phyloP scores from a whole-genome alignment of 2,888 invertebrate genomes.

The Doris montereyensis region DNA sequence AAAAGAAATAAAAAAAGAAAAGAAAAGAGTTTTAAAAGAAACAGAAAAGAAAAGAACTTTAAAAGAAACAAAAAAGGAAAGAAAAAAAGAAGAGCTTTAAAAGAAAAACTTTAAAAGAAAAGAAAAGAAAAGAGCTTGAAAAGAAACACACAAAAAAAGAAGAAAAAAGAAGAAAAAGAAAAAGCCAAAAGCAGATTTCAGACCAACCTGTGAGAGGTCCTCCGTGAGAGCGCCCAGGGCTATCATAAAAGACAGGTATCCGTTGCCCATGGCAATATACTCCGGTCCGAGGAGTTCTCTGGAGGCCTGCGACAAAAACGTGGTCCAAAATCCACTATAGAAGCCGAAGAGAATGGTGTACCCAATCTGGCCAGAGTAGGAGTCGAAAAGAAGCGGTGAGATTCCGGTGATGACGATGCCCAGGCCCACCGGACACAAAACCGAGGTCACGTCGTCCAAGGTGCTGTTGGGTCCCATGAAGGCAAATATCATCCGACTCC shows the following conservation, averaged over 20 bases:
- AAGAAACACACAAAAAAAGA: too few species aligned
- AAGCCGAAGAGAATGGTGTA: constrained; percentile 69
- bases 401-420: constrained; percentile 68
- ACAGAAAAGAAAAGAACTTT: too few species aligned
- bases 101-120: too few species aligned
- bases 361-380: constrained; percentile 68
- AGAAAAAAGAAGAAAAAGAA: too few species aligned
- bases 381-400: constrained; percentile 64
- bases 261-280: constrained; percentile 67
- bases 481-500: constrained; percentile 64
- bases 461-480: constrained; percentile 69
- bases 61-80: too few species aligned
- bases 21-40: too few species aligned
- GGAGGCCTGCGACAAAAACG: constrained; percentile 65
- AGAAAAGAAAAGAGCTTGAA: too few species aligned
- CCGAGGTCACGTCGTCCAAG: constrained; percentile 65
- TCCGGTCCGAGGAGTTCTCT: constrained; percentile 66
- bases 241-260: constrained; percentile 67
- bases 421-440: constrained; percentile 64
- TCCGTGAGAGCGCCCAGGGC: constrained; percentile 64
- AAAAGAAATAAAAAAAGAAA: too few species aligned
- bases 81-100: too few species aligned
- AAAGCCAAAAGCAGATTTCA: too few species aligned
- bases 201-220: constrained; percentile 65
- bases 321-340: constrained; percentile 71